Base-by-base conservation (phyloP, 2,888 invertebrate species). In the Zeuzera pyrina region DNA sequence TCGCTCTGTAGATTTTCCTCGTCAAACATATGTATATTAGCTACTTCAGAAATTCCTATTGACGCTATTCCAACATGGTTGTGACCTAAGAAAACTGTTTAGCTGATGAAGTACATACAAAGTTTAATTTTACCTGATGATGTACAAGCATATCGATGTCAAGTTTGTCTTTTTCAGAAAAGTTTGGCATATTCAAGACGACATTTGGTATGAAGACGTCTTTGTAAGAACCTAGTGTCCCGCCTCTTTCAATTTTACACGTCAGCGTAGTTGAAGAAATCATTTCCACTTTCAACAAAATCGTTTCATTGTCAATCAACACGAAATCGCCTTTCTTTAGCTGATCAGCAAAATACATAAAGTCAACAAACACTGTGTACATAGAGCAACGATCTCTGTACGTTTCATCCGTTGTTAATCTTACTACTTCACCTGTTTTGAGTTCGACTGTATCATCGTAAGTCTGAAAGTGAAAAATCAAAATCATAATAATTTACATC, bases 241-340 rank as follows among this genome's bases (percentile, higher is more conserved):
- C 83, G 2, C 81, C 81, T 41, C 68, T 62, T 42, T 69, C 70
- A 23, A 83, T 62, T 40, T 57, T 71, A 30, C 83, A 83, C 0
- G 79, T 81, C 8, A 79, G 39, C 0, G 79, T 81, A 0, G 74
- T 67, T 0, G 64, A 38, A 1, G 81, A 77, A 38, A 81, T 69
- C 10, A 78, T 52, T 42, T 81, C 85, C 5, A 93, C 93, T 49
- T 89, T 85, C n/a, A 95, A 72, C 40, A 89, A 87, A 34, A 95
- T 90, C 3, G 88, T 84, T 39, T 94, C 94, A 66, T 94, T 92
- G 45, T 86, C 86, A 3, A 87, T 39, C 3, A 83, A 45, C 2
- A 87, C 45, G 2, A 44, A 43, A 42, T 87, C 79, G 3, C 84
- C 84, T 41, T 84, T 86, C 21, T 67, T 71, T 29, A 87, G 38